These are phyloP conservation scores for Caenorhabditis afra DNA, from an alignment of 2,888 invertebrate genomes.

Conservation along the genomic window DNA sequence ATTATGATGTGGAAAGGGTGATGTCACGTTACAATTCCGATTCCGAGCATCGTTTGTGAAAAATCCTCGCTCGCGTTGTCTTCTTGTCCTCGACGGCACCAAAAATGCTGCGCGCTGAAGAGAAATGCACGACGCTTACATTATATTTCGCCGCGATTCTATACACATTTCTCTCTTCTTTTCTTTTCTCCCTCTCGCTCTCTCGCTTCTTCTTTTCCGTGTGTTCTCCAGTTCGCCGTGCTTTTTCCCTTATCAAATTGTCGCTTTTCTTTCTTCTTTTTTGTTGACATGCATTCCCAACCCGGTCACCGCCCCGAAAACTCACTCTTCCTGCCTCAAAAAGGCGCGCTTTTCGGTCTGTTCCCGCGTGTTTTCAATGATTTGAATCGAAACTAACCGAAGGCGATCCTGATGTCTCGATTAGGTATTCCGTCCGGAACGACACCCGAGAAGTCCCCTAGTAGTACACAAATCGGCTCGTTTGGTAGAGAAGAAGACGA, in stretches of 20 bases:
- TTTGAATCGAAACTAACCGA: background rate
- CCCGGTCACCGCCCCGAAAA: conserved; percentile 7
- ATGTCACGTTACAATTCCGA: too few species aligned
- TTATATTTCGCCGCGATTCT: too few species aligned
- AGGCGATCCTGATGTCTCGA: background rate
- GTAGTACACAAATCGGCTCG: conserved; percentile 25
- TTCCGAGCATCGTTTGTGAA: too few species aligned
- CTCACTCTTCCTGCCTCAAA: background rate
- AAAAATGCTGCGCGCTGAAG: too few species aligned
- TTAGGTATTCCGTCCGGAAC: conserved; percentile 10
- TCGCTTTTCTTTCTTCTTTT: background rate
- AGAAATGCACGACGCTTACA: too few species aligned
- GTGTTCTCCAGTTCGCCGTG: conserved; percentile 21
- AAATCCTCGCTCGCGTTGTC: too few species aligned
- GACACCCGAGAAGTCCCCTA: conserved; percentile 7
- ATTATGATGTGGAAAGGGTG: too few species aligned
- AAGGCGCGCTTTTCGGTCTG: background rate
- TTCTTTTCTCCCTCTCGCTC: conserved; percentile 1
- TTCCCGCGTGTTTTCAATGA: too few species aligned
- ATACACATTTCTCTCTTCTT: too few species aligned
- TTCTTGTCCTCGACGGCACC: too few species aligned
- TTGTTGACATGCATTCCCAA: conserved; percentile 5
- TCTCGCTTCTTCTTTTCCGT: background rate
- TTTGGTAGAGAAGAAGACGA: background rate
- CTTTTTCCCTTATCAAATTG: conserved; percentile 17